Conservation (phyloP, 2,113 vertebrate genomes). For the Capreolus pygargus region DNA sequence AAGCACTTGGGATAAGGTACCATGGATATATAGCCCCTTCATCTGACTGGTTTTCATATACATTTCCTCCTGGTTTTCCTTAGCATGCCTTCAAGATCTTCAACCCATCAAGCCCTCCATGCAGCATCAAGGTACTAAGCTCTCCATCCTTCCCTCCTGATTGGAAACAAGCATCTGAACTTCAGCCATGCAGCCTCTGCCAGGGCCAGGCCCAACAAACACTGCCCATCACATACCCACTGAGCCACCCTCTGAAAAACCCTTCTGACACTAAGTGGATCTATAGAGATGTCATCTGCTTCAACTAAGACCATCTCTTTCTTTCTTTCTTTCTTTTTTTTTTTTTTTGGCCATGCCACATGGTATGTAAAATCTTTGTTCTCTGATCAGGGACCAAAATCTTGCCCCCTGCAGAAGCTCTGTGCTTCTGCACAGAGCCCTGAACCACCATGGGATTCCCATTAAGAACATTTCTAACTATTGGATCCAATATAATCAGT, state of each 20-base stretch:
- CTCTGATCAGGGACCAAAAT: neutral
- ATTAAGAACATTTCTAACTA: neutral
- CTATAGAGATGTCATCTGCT: neutral
- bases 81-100: neutral
- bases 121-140: rapidly evolving
- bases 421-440: too few species aligned
- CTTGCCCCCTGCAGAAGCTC: neutral
- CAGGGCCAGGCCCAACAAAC: neutral
- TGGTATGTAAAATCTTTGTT: neutral
- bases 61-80: neutral
- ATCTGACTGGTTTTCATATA: neutral
- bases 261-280: neutral
- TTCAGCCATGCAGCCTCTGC: neutral
- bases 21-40: neutral
- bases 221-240: neutral
- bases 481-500: neutral
- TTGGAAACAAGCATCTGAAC: neutral
- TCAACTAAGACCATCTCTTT: neutral
- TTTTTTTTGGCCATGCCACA: neutral
- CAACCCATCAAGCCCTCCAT: neutral
- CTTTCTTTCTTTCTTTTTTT: neutral
- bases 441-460: neutral
- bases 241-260: neutral
- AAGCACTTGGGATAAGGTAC: neutral
- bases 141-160: neutral